Base-by-base conservation (phyloP, 2,888 invertebrate species). In the Apeira syringaria region DNA sequence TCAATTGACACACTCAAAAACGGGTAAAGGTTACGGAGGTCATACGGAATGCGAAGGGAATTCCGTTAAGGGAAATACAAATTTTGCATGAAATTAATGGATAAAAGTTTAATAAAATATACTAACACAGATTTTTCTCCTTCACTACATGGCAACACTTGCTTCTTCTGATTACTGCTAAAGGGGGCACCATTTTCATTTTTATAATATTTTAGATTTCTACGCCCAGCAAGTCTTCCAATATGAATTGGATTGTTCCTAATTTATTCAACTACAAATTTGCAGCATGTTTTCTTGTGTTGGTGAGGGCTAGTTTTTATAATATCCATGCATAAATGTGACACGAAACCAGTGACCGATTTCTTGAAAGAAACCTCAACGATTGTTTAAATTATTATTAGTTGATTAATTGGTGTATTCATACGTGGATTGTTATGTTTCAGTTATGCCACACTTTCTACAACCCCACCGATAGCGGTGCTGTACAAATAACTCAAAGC, bases 401-500 rank as follows among this genome's bases (percentile, higher is more conserved):
- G n/a, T n/a, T n/a, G n/a, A 80, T 62, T 81, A 80, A 83, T 81
- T 71, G 68, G 41, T 61, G 59, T 63, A 44, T 64, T 71, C 68
- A 65, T 50, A 55, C 57, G 50, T 41, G 36, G 56, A 62, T 74
- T 81, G 75, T 80, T 87, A 64, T 78, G 71, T 87, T 88, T 73
- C 74, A 89, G 89, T 68, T 88, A 60, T 88, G 85, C 66, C 87
- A 88, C 71, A 77, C 81, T 77, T 94, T 94, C 86, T 94, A 94
- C 78, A 94, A 94, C 75, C 94, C 95, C 55, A 94, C 94, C 54
- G 93, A 95, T 87, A 95, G 95, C 80, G 96, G 95, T 45, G 96
- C 97, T 53, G 93, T 96, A 39, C 92, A 95, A 75, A 92, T 98
- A 71, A 95, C 94, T 53, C 91, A 93, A 80, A 92, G 93, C 75